Evolutionary conservation across 2,113 vertebrate species (phyloP).

Genomic region (Oreotragus oreotragus): DNA sequence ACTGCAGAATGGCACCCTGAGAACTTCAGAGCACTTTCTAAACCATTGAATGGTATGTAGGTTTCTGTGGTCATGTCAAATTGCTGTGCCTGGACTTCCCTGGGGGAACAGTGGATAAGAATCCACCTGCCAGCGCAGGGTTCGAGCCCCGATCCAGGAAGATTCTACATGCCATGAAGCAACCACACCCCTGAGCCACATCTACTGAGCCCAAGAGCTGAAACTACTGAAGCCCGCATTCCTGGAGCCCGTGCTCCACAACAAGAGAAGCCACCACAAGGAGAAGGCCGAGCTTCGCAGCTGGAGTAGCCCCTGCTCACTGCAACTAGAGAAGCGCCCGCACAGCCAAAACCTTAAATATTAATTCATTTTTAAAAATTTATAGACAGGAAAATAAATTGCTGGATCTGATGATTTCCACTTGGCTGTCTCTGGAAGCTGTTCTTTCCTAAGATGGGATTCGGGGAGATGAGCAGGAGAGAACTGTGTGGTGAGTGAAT

Average conservation of each 20-base stretch:
- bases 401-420: constrained; percentile 14
- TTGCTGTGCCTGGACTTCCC: background rate
- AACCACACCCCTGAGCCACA: background rate
- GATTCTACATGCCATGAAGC: background rate
- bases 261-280: background rate
- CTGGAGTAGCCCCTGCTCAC: background rate
- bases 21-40: constrained; percentile 24
- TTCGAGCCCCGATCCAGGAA: background rate
- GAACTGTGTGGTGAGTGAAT: background rate
- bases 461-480: background rate
- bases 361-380: background rate
- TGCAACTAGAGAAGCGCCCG: background rate
- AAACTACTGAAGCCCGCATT: background rate
- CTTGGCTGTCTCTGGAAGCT: background rate
- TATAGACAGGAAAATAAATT: background rate
- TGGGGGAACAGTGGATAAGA: background rate
- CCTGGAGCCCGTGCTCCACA: background rate
- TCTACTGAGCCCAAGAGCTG: background rate
- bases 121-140: accelerated
- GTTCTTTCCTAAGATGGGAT: constrained; percentile 24
- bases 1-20: background rate
- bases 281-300: background rate
- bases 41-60: constrained; percentile 8
- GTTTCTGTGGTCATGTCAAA: background rate
- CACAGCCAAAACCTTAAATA: background rate